These are phyloP conservation scores for Lepidochrysops patricia DNA, from an alignment of 2,888 invertebrate species.

Conservation along the genomic window DNA sequence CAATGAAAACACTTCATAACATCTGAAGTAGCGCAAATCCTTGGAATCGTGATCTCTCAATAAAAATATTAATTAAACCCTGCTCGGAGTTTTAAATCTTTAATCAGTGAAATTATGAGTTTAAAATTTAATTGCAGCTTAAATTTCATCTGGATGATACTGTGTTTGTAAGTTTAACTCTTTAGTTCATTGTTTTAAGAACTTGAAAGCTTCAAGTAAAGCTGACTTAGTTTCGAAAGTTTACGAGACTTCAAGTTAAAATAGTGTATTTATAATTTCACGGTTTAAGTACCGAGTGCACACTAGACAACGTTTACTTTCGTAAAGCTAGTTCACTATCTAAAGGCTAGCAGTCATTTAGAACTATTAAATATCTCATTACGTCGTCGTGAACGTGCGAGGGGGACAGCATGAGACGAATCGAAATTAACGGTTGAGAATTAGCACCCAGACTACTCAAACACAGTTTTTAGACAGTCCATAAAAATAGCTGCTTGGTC, in stretches of 20 bases:
- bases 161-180: neutral
- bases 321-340: too few species aligned
- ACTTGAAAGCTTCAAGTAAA: neutral
- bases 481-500: too few species aligned
- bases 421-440: too few species aligned
- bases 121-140: slow-evolving; percentile 4
- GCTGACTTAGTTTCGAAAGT: neutral
- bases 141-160: slow-evolving; percentile 1
- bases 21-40: neutral
- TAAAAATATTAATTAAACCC: neutral
- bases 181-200: neutral
- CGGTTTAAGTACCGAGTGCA: too few species aligned
- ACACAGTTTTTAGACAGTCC: too few species aligned
- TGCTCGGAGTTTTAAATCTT: neutral
- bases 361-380: too few species aligned
- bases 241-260: neutral
- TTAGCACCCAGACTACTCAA: too few species aligned
- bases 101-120: slow-evolving; percentile 1
- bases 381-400: too few species aligned
- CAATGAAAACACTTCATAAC: neutral
- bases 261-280: neutral
- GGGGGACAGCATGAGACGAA: too few species aligned
- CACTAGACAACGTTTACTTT: too few species aligned
- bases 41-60: neutral
- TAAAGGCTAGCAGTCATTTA: too few species aligned